Evolutionary conservation across 1,140 invertebrate genomes (phyloP).

Genomic region (Dendroctonus valens): DNA sequence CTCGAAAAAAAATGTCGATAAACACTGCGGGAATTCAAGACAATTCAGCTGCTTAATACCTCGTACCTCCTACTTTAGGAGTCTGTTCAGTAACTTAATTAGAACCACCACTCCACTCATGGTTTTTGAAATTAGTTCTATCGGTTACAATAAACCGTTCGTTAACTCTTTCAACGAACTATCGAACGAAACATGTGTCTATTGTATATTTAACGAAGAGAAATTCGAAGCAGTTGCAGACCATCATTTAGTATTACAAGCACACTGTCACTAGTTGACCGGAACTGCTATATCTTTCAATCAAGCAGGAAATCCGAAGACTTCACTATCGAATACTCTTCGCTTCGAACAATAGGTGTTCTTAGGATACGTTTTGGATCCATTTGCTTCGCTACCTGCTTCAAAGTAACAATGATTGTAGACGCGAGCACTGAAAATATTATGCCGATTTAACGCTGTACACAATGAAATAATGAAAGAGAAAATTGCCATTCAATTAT

Average conservation of each 20-base stretch:
- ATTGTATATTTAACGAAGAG: conserved; percentile 26
- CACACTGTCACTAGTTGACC: conserved; percentile 31
- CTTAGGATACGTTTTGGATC: conserved; percentile 6
- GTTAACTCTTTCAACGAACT: background rate
- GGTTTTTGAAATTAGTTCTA: too few species aligned
- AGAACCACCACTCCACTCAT: conserved; percentile 1
- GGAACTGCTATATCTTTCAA: conserved; percentile 27
- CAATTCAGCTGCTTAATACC: conserved; percentile 6
- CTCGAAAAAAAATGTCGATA: conserved; percentile 7
- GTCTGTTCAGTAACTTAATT: conserved; percentile 14
- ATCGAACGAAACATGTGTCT: conserved; percentile 1
- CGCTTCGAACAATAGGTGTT: conserved; percentile 19
- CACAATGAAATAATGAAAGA: conserved; percentile 10
- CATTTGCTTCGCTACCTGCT: background rate
- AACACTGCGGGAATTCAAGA: conserved; percentile 21
- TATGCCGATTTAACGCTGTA: background rate
- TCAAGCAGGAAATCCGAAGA: conserved; percentile 26
- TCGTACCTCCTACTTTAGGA: conserved; percentile 10
- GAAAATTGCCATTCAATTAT: conserved; percentile 4
- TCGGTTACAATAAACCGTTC: too few species aligned
- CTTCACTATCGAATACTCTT: conserved; percentile 18
- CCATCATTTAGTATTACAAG: conserved; percentile 24
- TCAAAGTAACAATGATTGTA: conserved; percentile 15
- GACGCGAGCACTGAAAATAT: background rate
- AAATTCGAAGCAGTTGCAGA: conserved; percentile 16